Percentiles rank a stretch among this genome's conserved stretches.
These are phyloP conservation scores for Caenorhabditis doughertyi DNA, from an alignment of 2,888 invertebrate genomes.

Conservation along the genomic window DNA sequence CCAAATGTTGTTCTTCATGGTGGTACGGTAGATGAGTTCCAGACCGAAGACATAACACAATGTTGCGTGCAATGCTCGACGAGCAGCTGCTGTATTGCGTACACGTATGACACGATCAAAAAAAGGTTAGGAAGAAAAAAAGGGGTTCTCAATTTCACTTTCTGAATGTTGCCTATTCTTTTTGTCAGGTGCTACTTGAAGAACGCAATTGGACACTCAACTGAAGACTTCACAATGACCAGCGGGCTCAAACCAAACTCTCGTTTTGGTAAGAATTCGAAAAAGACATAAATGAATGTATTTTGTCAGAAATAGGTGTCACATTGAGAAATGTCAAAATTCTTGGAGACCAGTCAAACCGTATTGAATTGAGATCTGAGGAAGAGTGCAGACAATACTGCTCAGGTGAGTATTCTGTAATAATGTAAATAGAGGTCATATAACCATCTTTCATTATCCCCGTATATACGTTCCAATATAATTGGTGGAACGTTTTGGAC, in stretches of 20 bases:
- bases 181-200: conserved; percentile 76
- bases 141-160: not conserved
- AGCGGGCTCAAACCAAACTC: conserved; percentile 79
- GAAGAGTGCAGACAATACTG: conserved; percentile 80
- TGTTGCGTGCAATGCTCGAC: conserved; percentile 71
- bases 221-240: conserved; percentile 72
- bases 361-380: conserved; percentile 70
- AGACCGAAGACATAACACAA: conserved; percentile 70
- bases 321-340: conserved; percentile 76
- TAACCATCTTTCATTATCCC: no score
- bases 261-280: conserved; percentile 58
- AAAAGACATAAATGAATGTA: not conserved
- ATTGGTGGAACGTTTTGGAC: no score
- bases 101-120: conserved; percentile 67
- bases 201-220: conserved; percentile 77
- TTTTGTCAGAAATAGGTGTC: conserved; percentile 69
- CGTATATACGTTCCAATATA: no score
- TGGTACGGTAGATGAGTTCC: conserved; percentile 79
- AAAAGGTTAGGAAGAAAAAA: conserved; percentile 63
- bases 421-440: no score
- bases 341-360: conserved; percentile 71
- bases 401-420: conserved; percentile 75
- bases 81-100: conserved; percentile 76
- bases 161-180: not conserved
- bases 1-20: conserved; percentile 77